A percentile compares a stretch with the other conserved stretches of the same genome.
Evolutionary conservation across 1,140 invertebrate species (phyloP).

Genomic region (Bactericera cockerelli): DNA sequence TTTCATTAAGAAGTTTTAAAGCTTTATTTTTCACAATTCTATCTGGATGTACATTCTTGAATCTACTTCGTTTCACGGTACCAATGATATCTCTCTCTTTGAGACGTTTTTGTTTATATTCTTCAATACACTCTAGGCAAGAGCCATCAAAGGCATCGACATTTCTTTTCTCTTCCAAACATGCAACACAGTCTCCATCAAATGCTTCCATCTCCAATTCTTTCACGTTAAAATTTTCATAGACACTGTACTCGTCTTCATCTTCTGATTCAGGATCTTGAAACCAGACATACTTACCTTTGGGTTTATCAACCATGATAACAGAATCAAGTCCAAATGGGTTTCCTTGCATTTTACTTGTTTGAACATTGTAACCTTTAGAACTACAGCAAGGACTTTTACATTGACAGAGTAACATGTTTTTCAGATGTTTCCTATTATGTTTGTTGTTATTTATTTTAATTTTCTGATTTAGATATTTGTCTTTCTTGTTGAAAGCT

Average conservation of each 20-base stretch:
- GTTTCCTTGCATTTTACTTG: too few species aligned
- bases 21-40: too few species aligned
- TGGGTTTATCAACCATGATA: too few species aligned
- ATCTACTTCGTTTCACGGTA: too few species aligned
- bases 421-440: background rate
- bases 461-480: conserved; percentile 6
- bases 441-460: background rate
- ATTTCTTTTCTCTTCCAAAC: background rate
- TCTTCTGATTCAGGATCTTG: background rate
- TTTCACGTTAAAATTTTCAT: too few species aligned
- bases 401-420: too few species aligned
- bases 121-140: background rate
- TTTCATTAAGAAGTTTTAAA: background rate
- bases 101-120: background rate
- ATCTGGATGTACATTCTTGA: too few species aligned
- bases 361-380: too few species aligned
- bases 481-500: background rate
- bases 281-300: conserved; percentile 2
- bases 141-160: background rate
- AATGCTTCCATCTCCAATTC: background rate
- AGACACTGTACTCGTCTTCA: background rate
- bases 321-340: too few species aligned
- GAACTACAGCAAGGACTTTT: too few species aligned
- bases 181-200: background rate
- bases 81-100: too few species aligned